A percentile compares a stretch with the other conserved stretches of the same genome.
Evolutionary conservation across 2,797 vertebrate genomes (phyloP).

Genomic region (Alcedo atthis): DNA sequence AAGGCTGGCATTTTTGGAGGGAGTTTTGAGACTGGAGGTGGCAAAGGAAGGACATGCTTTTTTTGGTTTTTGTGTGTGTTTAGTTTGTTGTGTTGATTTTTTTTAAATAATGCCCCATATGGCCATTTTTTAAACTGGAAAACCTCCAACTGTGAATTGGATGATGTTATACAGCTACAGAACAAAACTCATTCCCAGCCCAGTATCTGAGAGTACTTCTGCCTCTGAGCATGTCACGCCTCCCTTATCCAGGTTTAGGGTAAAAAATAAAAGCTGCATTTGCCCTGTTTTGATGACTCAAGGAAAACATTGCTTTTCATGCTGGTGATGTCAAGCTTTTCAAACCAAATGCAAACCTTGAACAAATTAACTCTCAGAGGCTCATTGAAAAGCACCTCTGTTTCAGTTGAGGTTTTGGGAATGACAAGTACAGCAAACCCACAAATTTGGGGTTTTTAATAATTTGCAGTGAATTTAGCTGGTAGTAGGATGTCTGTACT

Average conservation of each 20-base stretch:
- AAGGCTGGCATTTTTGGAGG: neutral
- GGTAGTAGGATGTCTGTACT: neutral
- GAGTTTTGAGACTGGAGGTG: constrained; percentile 34
- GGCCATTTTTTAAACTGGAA: constrained; percentile 15
- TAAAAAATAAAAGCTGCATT: neutral
- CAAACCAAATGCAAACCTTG: neutral
- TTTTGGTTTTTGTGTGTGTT: neutral
- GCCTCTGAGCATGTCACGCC: neutral
- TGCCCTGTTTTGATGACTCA: constrained; percentile 11
- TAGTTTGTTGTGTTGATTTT: neutral
- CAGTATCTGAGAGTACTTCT: neutral
- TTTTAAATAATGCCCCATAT: constrained; percentile 27
- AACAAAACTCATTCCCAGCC: constrained; percentile 7
- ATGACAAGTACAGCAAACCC: neutral
- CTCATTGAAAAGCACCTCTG: neutral
- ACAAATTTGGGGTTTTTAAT: neutral
- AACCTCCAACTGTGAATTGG: constrained; percentile 53
- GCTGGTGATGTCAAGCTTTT: neutral
- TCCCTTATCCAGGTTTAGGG: neutral
- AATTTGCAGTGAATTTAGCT: neutral
- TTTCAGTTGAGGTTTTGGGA: neutral
- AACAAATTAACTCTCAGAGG: neutral
- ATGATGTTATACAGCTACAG: constrained; percentile 40
- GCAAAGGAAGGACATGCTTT: constrained; percentile 39
- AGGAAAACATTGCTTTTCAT: neutral